A percentile compares a stretch with the other conserved stretches of the same genome.
Conservation (phyloP, 2,888 invertebrate genomes). For the Platypus cylindrus region DNA sequence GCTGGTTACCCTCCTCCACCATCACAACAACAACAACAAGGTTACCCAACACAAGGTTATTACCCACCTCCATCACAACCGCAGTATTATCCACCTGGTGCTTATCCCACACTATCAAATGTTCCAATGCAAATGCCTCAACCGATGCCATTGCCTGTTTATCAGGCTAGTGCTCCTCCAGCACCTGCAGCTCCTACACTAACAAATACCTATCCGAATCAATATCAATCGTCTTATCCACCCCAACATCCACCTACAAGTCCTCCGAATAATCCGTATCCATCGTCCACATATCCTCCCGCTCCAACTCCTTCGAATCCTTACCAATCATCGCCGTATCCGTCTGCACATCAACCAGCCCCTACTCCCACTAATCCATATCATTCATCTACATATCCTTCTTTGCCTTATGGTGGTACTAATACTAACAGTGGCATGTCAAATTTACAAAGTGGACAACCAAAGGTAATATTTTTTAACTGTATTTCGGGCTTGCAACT, state of each 20-base stretch:
- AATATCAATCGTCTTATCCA: slow-evolving; percentile 15
- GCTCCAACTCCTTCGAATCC: slow-evolving; percentile 6
- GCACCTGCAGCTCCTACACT: slow-evolving; percentile 20
- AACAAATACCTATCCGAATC: slow-evolving; percentile 13
- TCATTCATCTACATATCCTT: too few species aligned
- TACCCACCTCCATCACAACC: slow-evolving; percentile 26
- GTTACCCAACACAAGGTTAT: slow-evolving; percentile 24
- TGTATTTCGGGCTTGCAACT: neutral
- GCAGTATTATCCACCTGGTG: too few species aligned
- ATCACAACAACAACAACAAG: slow-evolving; percentile 25
- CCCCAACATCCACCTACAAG: slow-evolving; percentile 6
- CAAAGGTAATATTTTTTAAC: slow-evolving; percentile 17
- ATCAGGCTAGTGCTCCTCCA: slow-evolving; percentile 26
- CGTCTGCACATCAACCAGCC: slow-evolving; percentile 33
- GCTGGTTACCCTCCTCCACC: slow-evolving; percentile 18
- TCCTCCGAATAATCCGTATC: slow-evolving; percentile 15
- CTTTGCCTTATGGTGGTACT: slow-evolving; percentile 22
- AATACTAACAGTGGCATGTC: slow-evolving; percentile 14
- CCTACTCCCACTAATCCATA: too few species aligned
- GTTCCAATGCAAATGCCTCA: slow-evolving; percentile 39
- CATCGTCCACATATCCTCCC: slow-evolving; percentile 17
- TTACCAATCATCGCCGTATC: slow-evolving; percentile 13
- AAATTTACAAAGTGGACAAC: slow-evolving; percentile 4
- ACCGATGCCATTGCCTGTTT: slow-evolving; percentile 31
- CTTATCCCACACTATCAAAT: slow-evolving; percentile 39